Evolutionary conservation across 2,797 vertebrate genomes (phyloP).

Genomic region (Microtus californicus): DNA sequence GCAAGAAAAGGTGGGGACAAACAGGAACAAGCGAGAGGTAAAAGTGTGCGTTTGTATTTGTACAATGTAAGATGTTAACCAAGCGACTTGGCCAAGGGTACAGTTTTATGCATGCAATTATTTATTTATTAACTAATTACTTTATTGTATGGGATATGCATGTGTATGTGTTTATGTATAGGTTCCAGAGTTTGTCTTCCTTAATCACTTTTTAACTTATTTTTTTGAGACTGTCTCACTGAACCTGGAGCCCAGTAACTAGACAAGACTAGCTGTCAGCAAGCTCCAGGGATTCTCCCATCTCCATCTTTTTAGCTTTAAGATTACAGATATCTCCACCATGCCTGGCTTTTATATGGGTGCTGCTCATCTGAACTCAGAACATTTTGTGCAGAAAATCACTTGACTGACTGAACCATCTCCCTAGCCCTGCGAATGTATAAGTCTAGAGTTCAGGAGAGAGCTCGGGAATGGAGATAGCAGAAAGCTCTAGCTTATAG

Average conservation of each 20-base stretch:
- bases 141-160: not conserved
- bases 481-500: not conserved
- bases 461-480: not conserved
- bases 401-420: not conserved
- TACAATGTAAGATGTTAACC: slow-evolving; percentile 22
- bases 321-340: not conserved
- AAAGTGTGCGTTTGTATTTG: slow-evolving; percentile 2
- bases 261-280: not conserved
- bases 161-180: not conserved
- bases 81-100: not conserved
- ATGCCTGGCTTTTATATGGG: not conserved
- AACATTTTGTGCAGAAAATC: not conserved
- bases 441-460: slow-evolving; percentile 39
- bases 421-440: not conserved
- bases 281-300: not conserved
- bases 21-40: not conserved
- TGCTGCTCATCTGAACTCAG: not conserved
- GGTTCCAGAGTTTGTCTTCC: not conserved
- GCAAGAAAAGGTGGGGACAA: not conserved
- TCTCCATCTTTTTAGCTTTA: not conserved
- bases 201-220: not conserved
- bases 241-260: not conserved
- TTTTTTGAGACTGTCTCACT: not conserved
- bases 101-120: not conserved
- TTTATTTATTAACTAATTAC: not conserved